phyloP scores from a whole-genome alignment of 2,797 vertebrate species.

The Gouania willdenowi region DNA sequence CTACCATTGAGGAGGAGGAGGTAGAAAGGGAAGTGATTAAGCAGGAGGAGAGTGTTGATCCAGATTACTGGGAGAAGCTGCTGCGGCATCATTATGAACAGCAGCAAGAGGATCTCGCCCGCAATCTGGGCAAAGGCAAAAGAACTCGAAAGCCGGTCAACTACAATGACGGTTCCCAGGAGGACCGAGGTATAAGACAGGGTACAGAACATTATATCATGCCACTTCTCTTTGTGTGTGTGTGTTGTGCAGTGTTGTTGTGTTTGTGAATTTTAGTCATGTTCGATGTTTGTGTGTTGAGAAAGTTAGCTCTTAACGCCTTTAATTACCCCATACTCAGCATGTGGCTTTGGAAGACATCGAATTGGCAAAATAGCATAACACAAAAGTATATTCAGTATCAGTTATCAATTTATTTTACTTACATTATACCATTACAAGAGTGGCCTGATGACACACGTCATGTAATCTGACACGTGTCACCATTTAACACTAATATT shows the following conservation, averaged over 20 bases:
- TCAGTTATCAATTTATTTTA: too few species aligned
- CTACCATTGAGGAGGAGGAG: constrained; percentile 84
- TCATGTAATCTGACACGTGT: too few species aligned
- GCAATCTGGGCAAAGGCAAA: constrained; percentile 98
- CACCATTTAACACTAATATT: too few species aligned
- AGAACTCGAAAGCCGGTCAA: constrained; percentile 98
- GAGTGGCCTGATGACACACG: too few species aligned
- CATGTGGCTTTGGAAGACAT: too few species aligned
- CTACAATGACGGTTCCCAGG: constrained; percentile 98
- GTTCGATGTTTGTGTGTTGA: too few species aligned
- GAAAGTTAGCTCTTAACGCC: too few species aligned
- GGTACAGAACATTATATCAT: constrained; percentile 74
- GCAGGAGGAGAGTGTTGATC: constrained; percentile 96
- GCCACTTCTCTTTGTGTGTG: constrained; percentile 52
- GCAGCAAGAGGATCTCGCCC: constrained; percentile 95
- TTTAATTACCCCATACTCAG: too few species aligned
- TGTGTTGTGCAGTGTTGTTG: constrained; percentile 36
- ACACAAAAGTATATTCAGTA: too few species aligned
- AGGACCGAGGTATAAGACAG: constrained; percentile 94
- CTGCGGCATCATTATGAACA: constrained; percentile 97
- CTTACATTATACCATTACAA: too few species aligned
- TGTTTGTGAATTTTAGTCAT: constrained; percentile 14
- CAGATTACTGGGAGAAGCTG: constrained; percentile 98
- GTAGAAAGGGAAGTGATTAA: constrained; percentile 97
- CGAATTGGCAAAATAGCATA: too few species aligned